Base-by-base conservation (phyloP, 2,113 vertebrate genomes). In the Etheostoma cragini region DNA sequence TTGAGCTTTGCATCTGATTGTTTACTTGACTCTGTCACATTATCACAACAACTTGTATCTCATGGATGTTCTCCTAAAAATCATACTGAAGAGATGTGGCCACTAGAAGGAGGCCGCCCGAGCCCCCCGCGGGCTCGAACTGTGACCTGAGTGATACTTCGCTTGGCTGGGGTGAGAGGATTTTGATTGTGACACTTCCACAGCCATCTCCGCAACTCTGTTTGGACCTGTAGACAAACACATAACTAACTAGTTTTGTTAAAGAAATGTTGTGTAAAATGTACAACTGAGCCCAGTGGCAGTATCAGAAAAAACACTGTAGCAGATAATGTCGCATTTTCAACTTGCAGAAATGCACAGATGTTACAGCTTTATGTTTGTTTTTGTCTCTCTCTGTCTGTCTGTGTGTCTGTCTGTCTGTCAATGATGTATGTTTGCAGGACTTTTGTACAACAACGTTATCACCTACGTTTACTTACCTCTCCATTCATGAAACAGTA, bases 401-500 rank as follows among this genome's bases (percentile, higher is more conserved):
- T 42, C 30, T 30, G 30, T 30, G 2, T 30, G 30, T 26, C 56
- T 13, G 22, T 30, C 14, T 21, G 60, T 42, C 57, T 49, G 11
- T 57, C 5, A 52, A 21, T 15, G 12, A 69, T 8, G 46, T 16
- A 17, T 56, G 8, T 56, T 76, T 49, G 35, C 35, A 53, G 2
- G 15, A 60, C 16, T 60, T 85, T 35, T 65, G 19, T n/a, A 26
- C 61, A 6, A 30, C 1, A 47, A 52, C 77, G 11, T 1, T 1
- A 1, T 24, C 42, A 17, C 30, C 21, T 10, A 6, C 3, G 22
- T 63, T 78, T 16, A 93, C 97, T 93, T 89, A 99, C 98, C 96
- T 99, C 98, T 69, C 96, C 96, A 1, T 99, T 99, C 91, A 99
- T 96, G 94, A 99, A 99, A 87, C 98, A 99, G 93, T 99, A 99